Evolutionary conservation across 1,140 invertebrate species (phyloP).

Genomic region (Diploscapter pachys): DNA sequence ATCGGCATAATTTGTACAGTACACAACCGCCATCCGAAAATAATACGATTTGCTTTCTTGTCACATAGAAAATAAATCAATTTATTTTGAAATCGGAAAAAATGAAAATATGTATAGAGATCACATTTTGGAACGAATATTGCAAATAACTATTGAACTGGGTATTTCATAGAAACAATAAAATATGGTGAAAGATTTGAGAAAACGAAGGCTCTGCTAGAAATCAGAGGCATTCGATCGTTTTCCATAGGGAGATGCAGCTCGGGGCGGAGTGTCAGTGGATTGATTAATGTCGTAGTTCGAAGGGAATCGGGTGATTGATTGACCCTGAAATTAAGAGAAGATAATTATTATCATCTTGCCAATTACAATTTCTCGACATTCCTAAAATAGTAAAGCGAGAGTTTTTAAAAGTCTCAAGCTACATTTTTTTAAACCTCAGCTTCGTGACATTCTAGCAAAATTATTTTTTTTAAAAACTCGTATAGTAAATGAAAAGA

Average conservation of each 20-base stretch:
- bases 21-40: too few relatives aligned
- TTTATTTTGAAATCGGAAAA: too few relatives aligned
- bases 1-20: too few relatives aligned
- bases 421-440: not conserved
- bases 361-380: not conserved
- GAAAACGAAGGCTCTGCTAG: not conserved
- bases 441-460: not conserved
- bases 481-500: not conserved
- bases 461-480: not conserved
- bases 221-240: not conserved
- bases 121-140: not conserved
- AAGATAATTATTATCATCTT: not conserved
- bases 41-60: too few relatives aligned
- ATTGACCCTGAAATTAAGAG: conserved; percentile 22
- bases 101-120: not conserved
- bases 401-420: too few relatives aligned
- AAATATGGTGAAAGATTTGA: not conserved
- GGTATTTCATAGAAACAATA: not conserved
- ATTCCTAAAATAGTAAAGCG: not conserved
- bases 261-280: not conserved
- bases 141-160: conserved; percentile 3
- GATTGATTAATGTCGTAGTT: conserved; percentile 24
- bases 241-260: not conserved
- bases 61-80: too few relatives aligned
- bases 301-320: conserved; percentile 21